A percentile compares a stretch with the other conserved stretches of the same genome.
These are phyloP conservation scores for Elymnias hypermnestra DNA, from an alignment of 1,140 invertebrate species.

Conservation along the genomic window DNA sequence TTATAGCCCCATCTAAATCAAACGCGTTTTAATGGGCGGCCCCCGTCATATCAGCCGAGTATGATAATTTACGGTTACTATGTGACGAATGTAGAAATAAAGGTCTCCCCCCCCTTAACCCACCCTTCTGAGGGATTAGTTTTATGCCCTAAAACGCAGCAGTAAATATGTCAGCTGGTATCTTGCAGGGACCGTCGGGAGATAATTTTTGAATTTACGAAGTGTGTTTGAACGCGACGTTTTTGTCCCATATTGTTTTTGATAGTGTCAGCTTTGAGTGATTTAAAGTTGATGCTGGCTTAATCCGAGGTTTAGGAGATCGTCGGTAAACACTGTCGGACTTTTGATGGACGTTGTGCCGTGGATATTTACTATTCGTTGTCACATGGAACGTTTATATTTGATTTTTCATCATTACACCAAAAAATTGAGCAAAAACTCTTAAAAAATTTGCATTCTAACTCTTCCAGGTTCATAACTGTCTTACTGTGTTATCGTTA, in stretches of 20 bases:
- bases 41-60: constrained; percentile 76
- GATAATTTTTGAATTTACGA: constrained; percentile 71
- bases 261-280: constrained; percentile 41
- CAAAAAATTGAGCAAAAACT: no score
- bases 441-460: no score
- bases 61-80: constrained; percentile 77
- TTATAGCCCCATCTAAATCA: constrained; percentile 78
- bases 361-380: no score
- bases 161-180: constrained; percentile 69
- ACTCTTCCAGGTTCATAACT: no score
- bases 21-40: constrained; percentile 77
- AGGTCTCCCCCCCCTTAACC: constrained; percentile 42
- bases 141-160: constrained; percentile 63
- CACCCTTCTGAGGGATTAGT: constrained; percentile 55
- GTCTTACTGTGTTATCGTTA: no score
- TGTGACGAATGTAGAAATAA: constrained; percentile 78
- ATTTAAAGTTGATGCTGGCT: constrained; percentile 28
- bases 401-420: no score
- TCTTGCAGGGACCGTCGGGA: constrained; percentile 51
- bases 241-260: constrained; percentile 43
- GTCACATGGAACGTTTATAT: no score
- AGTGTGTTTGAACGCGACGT: constrained; percentile 37
- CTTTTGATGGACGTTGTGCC: constrained; percentile 1
- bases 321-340: constrained; percentile 13
- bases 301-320: constrained; percentile 7